Base-by-base conservation (phyloP, 2,113 vertebrate genomes). In the Ictalurus furcatus region DNA sequence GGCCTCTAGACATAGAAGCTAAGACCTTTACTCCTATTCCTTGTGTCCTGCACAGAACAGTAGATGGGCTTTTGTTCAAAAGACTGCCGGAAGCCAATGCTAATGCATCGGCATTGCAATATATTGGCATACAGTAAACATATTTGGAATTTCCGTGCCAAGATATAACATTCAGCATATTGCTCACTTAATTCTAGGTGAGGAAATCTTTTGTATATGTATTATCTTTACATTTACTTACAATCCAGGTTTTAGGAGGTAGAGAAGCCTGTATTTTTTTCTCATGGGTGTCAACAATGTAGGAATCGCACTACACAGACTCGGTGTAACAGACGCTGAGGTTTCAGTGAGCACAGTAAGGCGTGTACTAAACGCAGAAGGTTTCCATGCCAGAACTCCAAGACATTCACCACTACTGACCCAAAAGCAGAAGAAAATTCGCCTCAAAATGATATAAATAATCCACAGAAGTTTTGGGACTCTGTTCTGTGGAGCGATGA, bases 11-110 rank as follows among this genome's bases (percentile, higher is more conserved):
- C 56, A 87, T 58, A n/a, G 56, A 21, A 67, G 87, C 84, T 85
- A 89, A 88, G 87, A 89, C 67, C 34, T 25, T 74, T 78, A 63
- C 89, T 83, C 58, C 44, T 56, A 78, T 76, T 69, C 86, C 52
- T 44, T 88, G 78, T 48, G 34, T 89, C n/a, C 59, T 56, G n/a
- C 37, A 56, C 30, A 76, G 61, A 85, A 85, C 74, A 90, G 85
- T 87, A 65, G n/a, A 88, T n/a, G 63, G 44, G 11, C 61, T 56
- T 25, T 79, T 85, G n/a, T 73, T 89, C 54, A 88, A 4, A 76
- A 63, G 19, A 30, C 16, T 67, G 34, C 19, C 71, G 69, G 17
- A 79, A 28, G 34, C 54, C 37, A 61, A n/a, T 48, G 78, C 13
- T 80, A 30, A 54, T 80, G 16, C 25, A 80, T 3, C 5, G 0